phyloP scores from a whole-genome alignment of 2,113 vertebrate genomes.

The Saguinus imperator region DNA sequence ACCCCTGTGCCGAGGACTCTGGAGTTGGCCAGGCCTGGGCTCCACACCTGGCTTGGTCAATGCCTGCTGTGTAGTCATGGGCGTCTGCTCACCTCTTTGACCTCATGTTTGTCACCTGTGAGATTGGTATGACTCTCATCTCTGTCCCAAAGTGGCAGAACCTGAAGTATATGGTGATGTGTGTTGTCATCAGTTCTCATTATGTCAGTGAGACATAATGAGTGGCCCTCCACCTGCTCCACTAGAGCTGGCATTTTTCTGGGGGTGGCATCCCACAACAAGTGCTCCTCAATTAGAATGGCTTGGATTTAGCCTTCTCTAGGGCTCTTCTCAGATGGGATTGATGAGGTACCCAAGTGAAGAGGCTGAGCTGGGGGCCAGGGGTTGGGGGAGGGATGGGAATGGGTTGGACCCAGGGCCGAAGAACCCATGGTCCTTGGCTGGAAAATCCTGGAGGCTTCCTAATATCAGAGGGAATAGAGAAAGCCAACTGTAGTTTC shows the following conservation, averaged over 20 bases:
- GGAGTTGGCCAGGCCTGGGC: not conserved
- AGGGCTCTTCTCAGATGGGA: not conserved
- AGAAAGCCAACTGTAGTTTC: not conserved
- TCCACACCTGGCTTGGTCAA: not conserved
- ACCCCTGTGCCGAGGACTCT: not conserved
- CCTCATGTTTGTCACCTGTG: conserved; percentile 8
- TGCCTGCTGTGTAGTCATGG: not conserved
- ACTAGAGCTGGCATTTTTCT: conserved; percentile 31
- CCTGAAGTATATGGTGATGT: not conserved
- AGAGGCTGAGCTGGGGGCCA: not conserved
- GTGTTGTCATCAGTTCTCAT: not conserved
- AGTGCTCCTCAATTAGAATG: conserved; percentile 1
- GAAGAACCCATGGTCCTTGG: not conserved
- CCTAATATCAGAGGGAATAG: not conserved
- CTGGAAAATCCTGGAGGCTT: not conserved
- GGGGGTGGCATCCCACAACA: not conserved
- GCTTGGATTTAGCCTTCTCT: not conserved
- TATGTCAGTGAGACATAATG: not conserved
- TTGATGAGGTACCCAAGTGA: not conserved
- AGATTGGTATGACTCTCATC: conserved; percentile 6
- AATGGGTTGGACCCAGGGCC: not conserved
- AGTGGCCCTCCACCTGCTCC: not conserved
- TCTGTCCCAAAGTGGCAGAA: conserved; percentile 7
- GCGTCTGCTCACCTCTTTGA: not conserved
- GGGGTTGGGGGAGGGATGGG: not conserved